phyloP scores from a whole-genome alignment of 1,140 invertebrate genomes.

The Macrotrachela quadricornifera region DNA sequence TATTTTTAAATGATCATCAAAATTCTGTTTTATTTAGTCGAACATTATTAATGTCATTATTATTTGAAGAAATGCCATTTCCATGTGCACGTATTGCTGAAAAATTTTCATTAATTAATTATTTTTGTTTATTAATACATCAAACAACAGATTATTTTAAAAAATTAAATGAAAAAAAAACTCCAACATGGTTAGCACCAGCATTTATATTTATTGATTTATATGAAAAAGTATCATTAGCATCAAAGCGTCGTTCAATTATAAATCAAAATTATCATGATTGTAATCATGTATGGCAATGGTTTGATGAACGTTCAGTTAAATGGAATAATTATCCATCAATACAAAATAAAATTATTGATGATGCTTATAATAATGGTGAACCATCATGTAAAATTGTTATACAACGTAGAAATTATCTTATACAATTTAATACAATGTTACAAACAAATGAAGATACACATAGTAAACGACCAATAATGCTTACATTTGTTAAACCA shows the following conservation, averaged over 20 bases:
- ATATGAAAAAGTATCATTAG: constrained; percentile 52
- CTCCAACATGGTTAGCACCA: constrained; percentile 55
- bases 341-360: constrained; percentile 54
- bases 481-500: constrained; percentile 38
- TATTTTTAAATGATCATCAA: too few species aligned
- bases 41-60: constrained; percentile 12
- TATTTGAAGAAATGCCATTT: constrained; percentile 43
- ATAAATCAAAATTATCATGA: constrained; percentile 36
- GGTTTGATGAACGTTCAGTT: constrained; percentile 58
- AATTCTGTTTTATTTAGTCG: background rate
- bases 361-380: constrained; percentile 46
- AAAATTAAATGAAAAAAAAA: background rate
- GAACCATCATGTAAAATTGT: constrained; percentile 3
- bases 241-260: constrained; percentile 44
- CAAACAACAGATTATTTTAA: too few species aligned
- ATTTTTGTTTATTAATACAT: too few species aligned
- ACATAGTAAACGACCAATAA: constrained; percentile 57
- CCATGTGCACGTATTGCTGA: constrained; percentile 38
- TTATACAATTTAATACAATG: constrained; percentile 59
- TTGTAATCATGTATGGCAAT: constrained; percentile 48
- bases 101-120: too few species aligned
- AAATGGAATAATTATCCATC: constrained; percentile 56
- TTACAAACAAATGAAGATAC: constrained; percentile 49
- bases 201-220: constrained; percentile 53
- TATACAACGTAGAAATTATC: constrained; percentile 42